phyloP scores from a whole-genome alignment of 2,797 vertebrate genomes.

The Psittacula echo region DNA sequence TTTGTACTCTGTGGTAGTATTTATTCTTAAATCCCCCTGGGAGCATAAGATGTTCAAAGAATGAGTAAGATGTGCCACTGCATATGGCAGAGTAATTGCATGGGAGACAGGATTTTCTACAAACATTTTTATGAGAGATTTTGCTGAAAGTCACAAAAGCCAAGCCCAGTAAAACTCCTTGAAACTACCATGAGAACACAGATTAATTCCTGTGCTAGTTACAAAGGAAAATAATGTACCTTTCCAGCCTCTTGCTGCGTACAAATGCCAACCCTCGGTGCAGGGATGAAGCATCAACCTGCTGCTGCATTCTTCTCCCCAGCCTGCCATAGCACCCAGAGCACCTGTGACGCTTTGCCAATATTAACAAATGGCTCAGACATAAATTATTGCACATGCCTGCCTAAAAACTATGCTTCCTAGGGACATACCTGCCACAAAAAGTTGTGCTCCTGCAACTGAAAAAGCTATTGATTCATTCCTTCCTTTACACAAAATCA shows the following conservation, averaged over 20 bases:
- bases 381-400: conserved; percentile 21
- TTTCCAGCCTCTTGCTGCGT: not conserved
- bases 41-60: not conserved
- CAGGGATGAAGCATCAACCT: not conserved
- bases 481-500: not conserved
- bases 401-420: not conserved
- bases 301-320: not conserved
- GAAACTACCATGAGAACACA: not conserved
- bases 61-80: not conserved
- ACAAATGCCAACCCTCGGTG: not conserved
- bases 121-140: not conserved
- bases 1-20: not conserved
- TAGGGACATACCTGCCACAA: not conserved
- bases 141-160: conserved; percentile 6
- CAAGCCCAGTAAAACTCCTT: not conserved
- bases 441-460: not conserved
- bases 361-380: conserved; percentile 48
- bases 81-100: conserved; percentile 2
- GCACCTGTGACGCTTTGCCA: not conserved
- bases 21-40: conserved; percentile 13
- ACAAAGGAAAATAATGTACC: not conserved
- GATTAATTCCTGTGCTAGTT: not conserved
- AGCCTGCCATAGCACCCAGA: not conserved
- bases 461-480: conserved; percentile 12
- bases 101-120: not conserved